Base-by-base conservation (phyloP, 2,888 invertebrate species). In the Cordilura impudica region DNA sequence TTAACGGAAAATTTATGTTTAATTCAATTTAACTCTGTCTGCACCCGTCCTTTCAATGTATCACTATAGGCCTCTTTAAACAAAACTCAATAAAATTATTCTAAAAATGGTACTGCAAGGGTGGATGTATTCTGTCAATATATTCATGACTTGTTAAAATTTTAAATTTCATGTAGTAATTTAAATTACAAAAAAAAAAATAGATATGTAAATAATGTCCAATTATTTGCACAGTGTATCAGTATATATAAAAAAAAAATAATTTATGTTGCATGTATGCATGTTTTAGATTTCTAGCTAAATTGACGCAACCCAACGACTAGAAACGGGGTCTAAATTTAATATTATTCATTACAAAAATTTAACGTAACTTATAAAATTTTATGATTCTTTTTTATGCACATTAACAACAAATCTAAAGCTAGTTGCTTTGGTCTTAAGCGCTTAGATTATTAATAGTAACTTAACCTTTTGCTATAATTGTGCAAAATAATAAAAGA, bases 401-500 rank as follows among this genome's bases (percentile, higher is more conserved):
- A 69, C n/a, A 12, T 6, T 29, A 53, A 54, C 10, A 45, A 61
- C n/a, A n/a, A 19, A 29, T 3, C 23, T 51, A 26, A 43, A 39
- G n/a, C n/a, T n/a, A 21, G 21, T 45, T 16, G 56, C 21, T 29
- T 47, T 66, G 54, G 18, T 35, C 45, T 63, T 29, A 43, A 72
- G 23, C 47, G 51, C 60, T 69, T 56, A 49, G 63, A 58, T 69
- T 69, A 69, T 78, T 78, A 73, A 78, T 70, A 69, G 69, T 65
- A 73, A 69, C 73, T 73, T 73, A 73, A 78, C 73, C 73, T 78
- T 78, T 78, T 73, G 73, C 73, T 63, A 51, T 58, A 72, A 67
- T 54, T 61, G 60, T 58, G 47, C 18, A 71, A 8, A 47, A 58
- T 29, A 29, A 67, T n/a, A 31, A 18, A 31, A 4, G 18, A 35